Evolutionary conservation across 2,797 vertebrate species (phyloP).

Genomic region (Lithobates pipiens): DNA sequence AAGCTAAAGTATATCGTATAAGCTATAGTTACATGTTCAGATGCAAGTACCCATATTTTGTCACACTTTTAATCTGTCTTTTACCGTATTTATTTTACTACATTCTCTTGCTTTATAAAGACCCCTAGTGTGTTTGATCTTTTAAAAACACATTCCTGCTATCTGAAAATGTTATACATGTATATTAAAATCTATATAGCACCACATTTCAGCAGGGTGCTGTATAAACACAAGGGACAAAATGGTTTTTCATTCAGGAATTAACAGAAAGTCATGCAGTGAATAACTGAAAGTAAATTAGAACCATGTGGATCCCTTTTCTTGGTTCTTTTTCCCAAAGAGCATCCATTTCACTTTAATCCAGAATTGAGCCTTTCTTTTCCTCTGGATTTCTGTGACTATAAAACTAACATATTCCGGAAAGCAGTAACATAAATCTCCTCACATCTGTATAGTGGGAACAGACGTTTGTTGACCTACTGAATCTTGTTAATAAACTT

Average conservation of each 20-base stretch:
- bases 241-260: constrained; percentile 42
- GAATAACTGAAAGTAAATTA: constrained; percentile 40
- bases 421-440: constrained; percentile 57
- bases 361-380: constrained; percentile 50
- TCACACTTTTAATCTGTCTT: neutral
- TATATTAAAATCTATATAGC: neutral
- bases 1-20: too few species aligned
- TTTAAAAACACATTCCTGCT: neutral
- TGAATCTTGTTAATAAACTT: constrained; percentile 38
- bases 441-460: constrained; percentile 52
- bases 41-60: too few species aligned
- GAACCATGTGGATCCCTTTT: constrained; percentile 46
- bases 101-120: neutral
- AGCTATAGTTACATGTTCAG: neutral
- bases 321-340: constrained; percentile 31
- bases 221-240: constrained; percentile 22
- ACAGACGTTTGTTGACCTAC: constrained; percentile 42
- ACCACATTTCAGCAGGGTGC: neutral
- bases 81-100: too few species aligned
- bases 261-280: constrained; percentile 29
- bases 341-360: constrained; percentile 39
- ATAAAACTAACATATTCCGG: constrained; percentile 54
- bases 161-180: neutral
- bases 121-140: neutral
- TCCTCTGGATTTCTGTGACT: constrained; percentile 27